phyloP scores from a whole-genome alignment of 2,888 invertebrate genomes.

The Endomychus coccineus region DNA sequence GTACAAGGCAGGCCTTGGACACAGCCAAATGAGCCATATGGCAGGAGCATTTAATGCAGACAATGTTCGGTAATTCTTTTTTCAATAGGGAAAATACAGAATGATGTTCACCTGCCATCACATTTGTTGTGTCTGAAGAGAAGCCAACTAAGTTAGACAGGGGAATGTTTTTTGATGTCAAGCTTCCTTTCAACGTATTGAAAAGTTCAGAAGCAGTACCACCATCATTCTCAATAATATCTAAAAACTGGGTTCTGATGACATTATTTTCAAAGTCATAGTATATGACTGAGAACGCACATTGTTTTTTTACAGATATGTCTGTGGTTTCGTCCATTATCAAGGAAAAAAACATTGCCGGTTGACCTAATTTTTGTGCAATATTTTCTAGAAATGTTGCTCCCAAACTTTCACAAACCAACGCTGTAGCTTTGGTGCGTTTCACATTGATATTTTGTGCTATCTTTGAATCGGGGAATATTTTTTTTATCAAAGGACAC shows the following conservation, averaged over 20 bases:
- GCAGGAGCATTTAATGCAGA: conserved; percentile 33
- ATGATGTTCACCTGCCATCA: conserved; percentile 27
- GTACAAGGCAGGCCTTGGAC: conserved; percentile 32
- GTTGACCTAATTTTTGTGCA: background rate
- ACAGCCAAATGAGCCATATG: conserved; percentile 33
- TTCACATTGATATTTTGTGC: too few relatives aligned
- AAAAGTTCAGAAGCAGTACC: too few relatives aligned
- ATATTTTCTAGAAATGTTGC: conserved; percentile 1
- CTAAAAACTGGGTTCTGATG: conserved; percentile 20
- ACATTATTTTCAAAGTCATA: conserved; percentile 4
- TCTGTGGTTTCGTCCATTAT: conserved; percentile 16
- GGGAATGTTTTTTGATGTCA: conserved; percentile 15
- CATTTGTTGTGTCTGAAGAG: conserved; percentile 30
- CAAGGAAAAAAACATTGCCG: conserved; percentile 6
- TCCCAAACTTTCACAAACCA: conserved; percentile 4
- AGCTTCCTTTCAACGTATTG: conserved; percentile 14
- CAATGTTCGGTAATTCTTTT: conserved; percentile 26
- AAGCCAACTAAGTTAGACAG: conserved; percentile 27
- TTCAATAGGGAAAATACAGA: conserved; percentile 17
- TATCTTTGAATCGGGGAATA: too few relatives aligned
- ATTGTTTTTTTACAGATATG: conserved; percentile 13
- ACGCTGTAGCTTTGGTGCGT: too few relatives aligned
- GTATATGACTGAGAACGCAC: conserved; percentile 18
- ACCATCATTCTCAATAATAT: conserved; percentile 25
- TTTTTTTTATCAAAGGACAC: too few relatives aligned